Base-by-base conservation (phyloP, 2,797 vertebrate genomes). In the Melanotaenia trifasciata region DNA sequence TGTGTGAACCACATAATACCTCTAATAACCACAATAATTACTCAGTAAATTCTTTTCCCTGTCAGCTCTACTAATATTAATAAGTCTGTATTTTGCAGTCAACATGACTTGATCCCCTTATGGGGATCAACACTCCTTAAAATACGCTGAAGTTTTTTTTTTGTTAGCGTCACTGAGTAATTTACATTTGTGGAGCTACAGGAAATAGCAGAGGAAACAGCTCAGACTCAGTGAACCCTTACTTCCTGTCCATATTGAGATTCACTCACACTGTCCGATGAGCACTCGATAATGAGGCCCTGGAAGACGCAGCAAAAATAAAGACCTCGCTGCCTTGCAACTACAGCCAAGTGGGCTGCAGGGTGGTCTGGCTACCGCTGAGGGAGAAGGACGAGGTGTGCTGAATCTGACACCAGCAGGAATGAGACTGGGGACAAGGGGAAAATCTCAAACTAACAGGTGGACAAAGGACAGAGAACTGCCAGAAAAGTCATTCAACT, bases 181-280 rank as follows among this genome's bases (percentile, higher is more conserved):
- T 73, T 72, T 43, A 63, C 13, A 58, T 67, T 22, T 50, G 30
- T 24, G 30, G 30, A 67, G 28, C 38, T 61, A 3, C 24, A 78
- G 58, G 66, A 80, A 79, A 68, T 43, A 7, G 20, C 56, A 38
- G 35, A 58, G 56, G 62, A 70, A 75, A 58, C 14, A 16, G 14
- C 35, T 50, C 26, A 14, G 12, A 16, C 24, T 54, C 7, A 38
- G 70, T 67, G 66, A 83, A 51, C 59, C 74, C 6, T 74, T 14
- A 54, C 66, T 78, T 86, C 70, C 70, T 82, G 62, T 61, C 58
- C 73, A 78, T 45, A 75, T 68, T 69, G 65, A 74, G 72, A 72
- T 54, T 32, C 66, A 57, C 64, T 76, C 28, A 36, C 7, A 43
- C 50, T n/a, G n/a, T 73, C 59, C 56, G 61, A 80, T 72, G 74